Evolutionary conservation across 2,113 vertebrate genomes (phyloP).

Genomic region (Ictalurus punctatus): DNA sequence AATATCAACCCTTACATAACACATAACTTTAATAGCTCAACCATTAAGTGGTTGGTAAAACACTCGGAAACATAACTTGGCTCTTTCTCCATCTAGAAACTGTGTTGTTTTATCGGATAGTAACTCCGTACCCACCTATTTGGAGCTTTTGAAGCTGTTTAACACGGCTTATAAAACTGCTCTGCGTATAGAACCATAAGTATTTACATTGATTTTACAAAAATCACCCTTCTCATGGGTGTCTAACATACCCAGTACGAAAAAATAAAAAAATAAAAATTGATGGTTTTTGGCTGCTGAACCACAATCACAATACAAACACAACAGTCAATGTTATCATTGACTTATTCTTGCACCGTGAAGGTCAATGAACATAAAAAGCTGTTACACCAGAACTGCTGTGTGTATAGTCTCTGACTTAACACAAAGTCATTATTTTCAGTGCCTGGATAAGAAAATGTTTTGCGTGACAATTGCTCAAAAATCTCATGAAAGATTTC

Average conservation of each 20-base stretch:
- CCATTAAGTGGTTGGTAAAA: neutral
- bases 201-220: neutral
- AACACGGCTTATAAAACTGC: neutral
- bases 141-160: neutral
- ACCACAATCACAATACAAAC: neutral
- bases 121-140: neutral
- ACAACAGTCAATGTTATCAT: neutral
- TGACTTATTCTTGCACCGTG: neutral
- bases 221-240: neutral
- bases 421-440: neutral
- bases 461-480: neutral
- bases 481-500: neutral
- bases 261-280: neutral
- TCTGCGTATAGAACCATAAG: neutral
- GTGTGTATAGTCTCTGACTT: neutral
- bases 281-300: neutral
- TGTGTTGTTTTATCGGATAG: neutral
- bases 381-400: neutral
- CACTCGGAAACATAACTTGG: neutral
- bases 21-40: constrained; percentile 6
- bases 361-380: neutral
- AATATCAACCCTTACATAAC: constrained; percentile 12
- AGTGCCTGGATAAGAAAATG: neutral
- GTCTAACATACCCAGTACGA: neutral
- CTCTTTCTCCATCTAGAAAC: neutral